phyloP scores from a whole-genome alignment of 2,888 invertebrate genomes.

The Chrysolina oricalcia region DNA sequence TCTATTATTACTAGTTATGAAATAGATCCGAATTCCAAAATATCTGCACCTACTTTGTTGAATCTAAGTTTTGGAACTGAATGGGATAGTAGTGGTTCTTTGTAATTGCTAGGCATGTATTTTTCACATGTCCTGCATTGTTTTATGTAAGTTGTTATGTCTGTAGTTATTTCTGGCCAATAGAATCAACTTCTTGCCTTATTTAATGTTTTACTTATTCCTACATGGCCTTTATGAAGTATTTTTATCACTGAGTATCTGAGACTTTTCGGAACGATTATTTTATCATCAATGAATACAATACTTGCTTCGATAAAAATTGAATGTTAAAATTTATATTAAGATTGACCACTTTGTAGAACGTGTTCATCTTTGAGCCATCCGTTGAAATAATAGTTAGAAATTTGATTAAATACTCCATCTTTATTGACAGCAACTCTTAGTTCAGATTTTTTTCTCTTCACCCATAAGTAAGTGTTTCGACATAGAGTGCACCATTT shows the following conservation, averaged over 20 bases:
- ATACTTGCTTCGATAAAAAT: conserved; percentile 49
- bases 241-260: conserved; percentile 38
- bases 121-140: conserved; percentile 37
- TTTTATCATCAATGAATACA: conserved; percentile 22
- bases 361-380: conserved; percentile 47
- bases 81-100: conserved; percentile 54
- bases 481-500: conserved; percentile 50
- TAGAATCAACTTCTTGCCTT: conserved; percentile 28
- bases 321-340: conserved; percentile 41
- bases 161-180: conserved; percentile 34
- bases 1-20: conserved; percentile 51
- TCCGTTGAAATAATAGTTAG: conserved; percentile 50
- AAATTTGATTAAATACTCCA: conserved; percentile 37
- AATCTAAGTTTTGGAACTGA: conserved; percentile 51
- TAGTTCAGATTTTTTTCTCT: conserved; percentile 41
- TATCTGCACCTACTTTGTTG: conserved; percentile 52
- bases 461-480: conserved; percentile 50
- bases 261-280: conserved; percentile 18
- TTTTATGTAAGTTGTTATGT: conserved; percentile 31
- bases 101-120: conserved; percentile 41
- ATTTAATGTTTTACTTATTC: conserved; percentile 32
- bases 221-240: conserved; percentile 51
- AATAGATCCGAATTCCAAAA: conserved; percentile 47
- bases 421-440: conserved; percentile 42
- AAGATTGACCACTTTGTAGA: conserved; percentile 33